phyloP scores from a whole-genome alignment of 2,113 vertebrate species.

The Prolemur simus region DNA sequence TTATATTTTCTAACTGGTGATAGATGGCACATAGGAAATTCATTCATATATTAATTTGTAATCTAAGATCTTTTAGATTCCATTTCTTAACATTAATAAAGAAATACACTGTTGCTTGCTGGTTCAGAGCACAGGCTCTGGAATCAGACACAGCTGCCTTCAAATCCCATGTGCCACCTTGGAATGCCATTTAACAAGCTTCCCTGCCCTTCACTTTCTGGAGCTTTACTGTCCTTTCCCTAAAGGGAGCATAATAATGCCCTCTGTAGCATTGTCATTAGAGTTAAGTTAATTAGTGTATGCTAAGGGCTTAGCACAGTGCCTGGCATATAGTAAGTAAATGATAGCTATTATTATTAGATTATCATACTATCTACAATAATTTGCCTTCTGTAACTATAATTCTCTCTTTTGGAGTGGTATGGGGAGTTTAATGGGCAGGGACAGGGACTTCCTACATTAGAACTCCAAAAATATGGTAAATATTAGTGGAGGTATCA shows the following conservation, averaged over 20 bases:
- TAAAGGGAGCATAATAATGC: background rate
- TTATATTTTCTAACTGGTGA: background rate
- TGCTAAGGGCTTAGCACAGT: background rate
- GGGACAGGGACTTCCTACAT: background rate
- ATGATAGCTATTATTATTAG: background rate
- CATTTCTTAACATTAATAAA: slow-evolving; percentile 22
- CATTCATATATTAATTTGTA: background rate
- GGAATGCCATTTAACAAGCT: background rate
- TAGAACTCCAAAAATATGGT: background rate
- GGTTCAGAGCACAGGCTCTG: background rate
- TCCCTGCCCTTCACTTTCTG: background rate
- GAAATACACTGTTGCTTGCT: background rate
- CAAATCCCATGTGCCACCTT: background rate
- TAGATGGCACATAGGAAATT: background rate
- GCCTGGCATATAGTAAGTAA: background rate
- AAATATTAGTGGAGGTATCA: background rate
- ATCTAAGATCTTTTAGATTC: background rate
- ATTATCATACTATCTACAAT: background rate
- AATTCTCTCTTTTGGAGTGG: background rate
- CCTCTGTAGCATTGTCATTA: background rate
- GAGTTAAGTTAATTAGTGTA: background rate
- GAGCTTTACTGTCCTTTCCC: background rate
- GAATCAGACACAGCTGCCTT: background rate
- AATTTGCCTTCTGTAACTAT: background rate
- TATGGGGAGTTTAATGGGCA: background rate